Evolutionary conservation across 2,113 vertebrate species (phyloP), one percentile per base, ranked within the genome.

Genomic region (Myiagra hebetior): DNA sequence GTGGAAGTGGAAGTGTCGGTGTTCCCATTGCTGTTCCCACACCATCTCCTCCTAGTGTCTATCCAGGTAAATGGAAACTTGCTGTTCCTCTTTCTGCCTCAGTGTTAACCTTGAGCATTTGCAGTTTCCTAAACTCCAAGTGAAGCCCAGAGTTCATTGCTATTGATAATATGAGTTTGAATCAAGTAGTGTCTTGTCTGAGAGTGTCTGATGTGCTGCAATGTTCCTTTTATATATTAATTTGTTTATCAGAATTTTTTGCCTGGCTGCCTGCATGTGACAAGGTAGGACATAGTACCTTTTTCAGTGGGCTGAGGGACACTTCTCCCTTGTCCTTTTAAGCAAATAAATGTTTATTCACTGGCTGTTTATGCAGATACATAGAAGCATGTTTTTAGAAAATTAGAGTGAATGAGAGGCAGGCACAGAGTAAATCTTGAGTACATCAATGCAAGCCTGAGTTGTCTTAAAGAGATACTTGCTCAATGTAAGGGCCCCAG

Each of bases 1-100:
- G 99, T 41, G 99, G 99, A 85, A 99, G 99, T 65, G 99, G 99
- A 89, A 99, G 99, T n/a, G 99, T 99, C 80, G 99, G 99, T 24
- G 98, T 98, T 33, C 98, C 98, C 46, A 98, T 99, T 79, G 99
- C 99, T 76, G 99, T 99, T 39, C 99, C 99, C 5, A 99, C 99
- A 60, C 99, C 99, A 1, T 99, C 99, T 96, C 99, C 99, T 62
- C 99, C 99, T 96, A 98, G 98, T 31, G 99, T 99, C 85, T 99
- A 99, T 95, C 99, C 99, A 99, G 99, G 99, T 99, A 98, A 98
- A 96, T 30, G 30, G 20, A 63, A 64, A 79, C 35, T 76, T 91
- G 64, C 31, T 55, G 47, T 88, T 89, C 33, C 37, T 59, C 60
- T 39, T 81, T 85, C 85, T 95, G 35, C 42, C 31, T 56, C 56